Conservation (phyloP, 2,113 vertebrate species). For the Scomber colias region DNA sequence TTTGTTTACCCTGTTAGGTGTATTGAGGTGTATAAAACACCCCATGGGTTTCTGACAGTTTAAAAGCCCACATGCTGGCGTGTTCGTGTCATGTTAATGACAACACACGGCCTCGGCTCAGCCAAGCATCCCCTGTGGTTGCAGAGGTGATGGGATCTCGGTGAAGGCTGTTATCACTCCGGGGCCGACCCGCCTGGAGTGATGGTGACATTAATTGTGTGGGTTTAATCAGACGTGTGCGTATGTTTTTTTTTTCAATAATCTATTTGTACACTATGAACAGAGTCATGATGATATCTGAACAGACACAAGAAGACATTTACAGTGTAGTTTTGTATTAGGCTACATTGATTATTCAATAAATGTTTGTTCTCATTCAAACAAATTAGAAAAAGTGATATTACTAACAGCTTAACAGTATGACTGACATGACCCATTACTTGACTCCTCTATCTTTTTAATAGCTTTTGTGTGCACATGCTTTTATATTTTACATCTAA, state of each 20-base stretch:
- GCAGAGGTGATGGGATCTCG: conserved; percentile 1
- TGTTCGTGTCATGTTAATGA: conserved; percentile 40
- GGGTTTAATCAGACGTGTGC: background rate
- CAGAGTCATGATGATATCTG: too few species aligned
- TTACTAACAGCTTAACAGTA: too few species aligned
- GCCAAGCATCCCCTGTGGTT: conserved; percentile 1
- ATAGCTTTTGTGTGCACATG: background rate
- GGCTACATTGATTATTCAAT: background rate
- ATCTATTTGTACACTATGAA: too few species aligned
- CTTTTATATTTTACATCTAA: background rate
- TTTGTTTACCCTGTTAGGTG: conserved; percentile 62
- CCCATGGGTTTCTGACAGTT: conserved; percentile 61
- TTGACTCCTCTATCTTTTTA: background rate
- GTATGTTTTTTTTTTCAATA: background rate
- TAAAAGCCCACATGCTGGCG: conserved; percentile 59
- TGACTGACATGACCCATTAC: background rate
- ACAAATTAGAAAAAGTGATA: too few species aligned
- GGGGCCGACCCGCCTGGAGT: background rate
- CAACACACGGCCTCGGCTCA: conserved; percentile 19
- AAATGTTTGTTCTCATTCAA: too few species aligned
- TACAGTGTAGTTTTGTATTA: too few species aligned
- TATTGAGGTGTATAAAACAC: conserved; percentile 50
- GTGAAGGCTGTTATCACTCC: background rate
- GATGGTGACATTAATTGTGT: conserved; percentile 2
- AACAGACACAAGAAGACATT: too few species aligned